Base-by-base conservation (phyloP, 2,113 vertebrate species). In the Tricholaema leucomelas region DNA sequence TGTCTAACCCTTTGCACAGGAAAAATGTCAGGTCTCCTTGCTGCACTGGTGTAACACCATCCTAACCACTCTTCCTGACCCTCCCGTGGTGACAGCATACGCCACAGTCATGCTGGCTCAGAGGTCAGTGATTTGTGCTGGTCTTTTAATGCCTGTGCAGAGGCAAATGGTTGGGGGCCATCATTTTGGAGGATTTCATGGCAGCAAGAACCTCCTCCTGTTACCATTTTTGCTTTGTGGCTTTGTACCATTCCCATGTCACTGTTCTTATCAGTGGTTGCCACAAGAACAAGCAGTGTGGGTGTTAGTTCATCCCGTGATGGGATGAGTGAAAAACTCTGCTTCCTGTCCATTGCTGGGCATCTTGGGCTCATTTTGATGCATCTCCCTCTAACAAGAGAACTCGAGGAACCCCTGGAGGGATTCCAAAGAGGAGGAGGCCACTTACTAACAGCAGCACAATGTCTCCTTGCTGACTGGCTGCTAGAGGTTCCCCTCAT, bases 11-110 rank as follows among this genome's bases (percentile, higher is more conserved):
- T 73, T 33, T 61, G 33, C 69, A 42, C 5, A 17, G 35, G 44
- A 21, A 31, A 33, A 28, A 33, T 10, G 6, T 23, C 28, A 46
- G 33, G 2, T 61, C 25, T 9, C 71, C 10, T 33, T 69, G 25
- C 16, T 52, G 58, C 19, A 3, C 33, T 20, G 60, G 10, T 3
- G 10, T 35, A 59, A 9, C 10, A 11, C 59, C 65, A 48, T 10
- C 19, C 66, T 59, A 15, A 33, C 9, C 31, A 7, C 15, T 23
- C 31, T 11, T 52, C 36, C 71, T 40, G 46, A 10, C 52, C 19
- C 46, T 10, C 18, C 9, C 6, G 8, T 3, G 18, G 21, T 6
- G 16, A n/a, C 10, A 38, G n/a, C 38, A 2, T 10, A 1, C 2
- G 17, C 8, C 60, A n/a, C 28, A 27, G 16, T 25, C 3, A 2